A percentile compares a stretch with the other conserved stretches of the same genome.
Conservation (phyloP, 2,888 invertebrate genomes). For the Apamea sordens region DNA sequence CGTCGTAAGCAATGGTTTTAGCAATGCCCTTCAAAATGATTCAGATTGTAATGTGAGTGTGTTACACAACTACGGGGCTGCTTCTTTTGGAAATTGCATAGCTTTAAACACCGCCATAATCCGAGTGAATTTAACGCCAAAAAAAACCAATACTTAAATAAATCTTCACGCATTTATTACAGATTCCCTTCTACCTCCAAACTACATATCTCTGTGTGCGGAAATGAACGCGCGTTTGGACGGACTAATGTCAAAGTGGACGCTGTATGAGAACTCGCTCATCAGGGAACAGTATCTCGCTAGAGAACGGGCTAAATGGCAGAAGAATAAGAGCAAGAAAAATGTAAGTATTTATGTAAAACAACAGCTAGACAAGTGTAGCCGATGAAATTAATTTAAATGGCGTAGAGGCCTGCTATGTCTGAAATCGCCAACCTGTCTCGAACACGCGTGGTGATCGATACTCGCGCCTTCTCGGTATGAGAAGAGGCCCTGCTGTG, state of each 20-base stretch:
- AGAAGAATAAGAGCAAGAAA: slow-evolving; percentile 80
- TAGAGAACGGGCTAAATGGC: slow-evolving; percentile 79
- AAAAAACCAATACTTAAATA: not conserved
- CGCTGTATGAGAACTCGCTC: slow-evolving; percentile 84
- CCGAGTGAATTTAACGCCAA: not conserved
- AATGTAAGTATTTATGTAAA: slow-evolving; percentile 76
- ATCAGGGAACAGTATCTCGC: slow-evolving; percentile 84
- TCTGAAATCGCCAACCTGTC: not conserved
- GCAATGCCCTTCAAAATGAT: no score
- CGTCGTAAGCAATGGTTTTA: no score
- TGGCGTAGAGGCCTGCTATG: not conserved
- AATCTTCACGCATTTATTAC: slow-evolving; percentile 50
- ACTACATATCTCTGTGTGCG: slow-evolving; percentile 83
- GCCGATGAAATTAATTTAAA: not conserved
- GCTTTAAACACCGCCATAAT: no score
- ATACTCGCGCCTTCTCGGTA: not conserved
- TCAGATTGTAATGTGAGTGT: no score
- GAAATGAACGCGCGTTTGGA: slow-evolving; percentile 85
- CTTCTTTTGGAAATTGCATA: no score
- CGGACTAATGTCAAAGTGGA: slow-evolving; percentile 85
- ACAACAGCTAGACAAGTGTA: not conserved
- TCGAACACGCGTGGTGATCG: not conserved
- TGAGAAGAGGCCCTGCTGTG: not conserved
- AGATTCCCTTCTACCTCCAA: slow-evolving; percentile 85
- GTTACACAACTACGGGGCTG: no score